Evolutionary conservation across 2,888 invertebrate species (phyloP), one percentile per base, ranked within the genome.

Genomic region (Galerucella calmariensis): DNA sequence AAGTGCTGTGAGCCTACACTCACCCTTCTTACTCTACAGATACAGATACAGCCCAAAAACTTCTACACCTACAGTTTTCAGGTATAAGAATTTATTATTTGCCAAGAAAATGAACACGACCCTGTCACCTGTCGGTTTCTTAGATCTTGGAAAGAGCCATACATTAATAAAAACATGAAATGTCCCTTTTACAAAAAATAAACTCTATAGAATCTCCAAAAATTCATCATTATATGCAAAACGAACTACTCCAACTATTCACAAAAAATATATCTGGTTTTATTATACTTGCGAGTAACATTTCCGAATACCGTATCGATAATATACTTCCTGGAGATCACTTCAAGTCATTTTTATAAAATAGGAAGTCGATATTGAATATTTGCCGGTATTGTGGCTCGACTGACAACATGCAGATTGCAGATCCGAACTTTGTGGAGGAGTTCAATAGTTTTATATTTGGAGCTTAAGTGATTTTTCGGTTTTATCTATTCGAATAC

Each of bases 291-390:
- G 51, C 41, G 56, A 24, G 65, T 65, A 65, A 71, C 56, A 71
- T 71, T 71, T 71, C 65, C 71, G 71, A 53, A 65, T 53, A 24
- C 16, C 27, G 10, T 71, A 71, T 71, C 58, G 63, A 71, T 65
- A 65, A 20, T 65, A 65, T 46, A 65, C 71, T 65, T 72, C 65
- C 71, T 58, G 65, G 11, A 71, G 58, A 72, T 72, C 48, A 67
- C 48, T 67, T 72, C n/a, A 48, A 58, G 66, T 24, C 14, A 35
- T 58, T 58, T 59, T 58, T 41, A 69, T 46, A 65, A 56, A 71
- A 71, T 46, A 20, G 44, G 44, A n/a, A 58, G 65, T 65, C 65
- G 71, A 71, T 71, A 65, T 71, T 65, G 71, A 71, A 71, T 71
- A 71, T 71, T 65, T 56, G 20, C 56, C 14, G 63, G 20, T 62